Conservation (phyloP, 2,113 vertebrate species). For the Carollia perspicillata region DNA sequence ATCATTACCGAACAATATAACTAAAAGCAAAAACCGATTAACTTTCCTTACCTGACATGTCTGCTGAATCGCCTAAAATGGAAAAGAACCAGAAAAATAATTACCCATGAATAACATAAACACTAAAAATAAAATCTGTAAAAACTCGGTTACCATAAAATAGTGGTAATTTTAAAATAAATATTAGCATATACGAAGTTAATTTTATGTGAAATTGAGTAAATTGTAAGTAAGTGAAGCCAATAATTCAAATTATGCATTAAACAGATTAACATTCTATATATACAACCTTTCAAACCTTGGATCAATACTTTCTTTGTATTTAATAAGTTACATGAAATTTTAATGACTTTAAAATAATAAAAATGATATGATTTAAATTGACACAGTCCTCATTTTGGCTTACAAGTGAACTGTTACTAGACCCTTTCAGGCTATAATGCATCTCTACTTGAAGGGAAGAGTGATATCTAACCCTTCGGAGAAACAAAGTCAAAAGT, state of each 20-base stretch:
- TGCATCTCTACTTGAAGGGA: background rate
- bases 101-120: slow-evolving; percentile 75
- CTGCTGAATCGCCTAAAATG: slow-evolving; percentile 95
- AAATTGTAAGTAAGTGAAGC: background rate
- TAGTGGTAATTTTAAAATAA: slow-evolving; percentile 52
- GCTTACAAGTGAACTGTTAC: background rate
- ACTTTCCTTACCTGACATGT: slow-evolving; percentile 96
- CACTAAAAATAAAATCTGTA: slow-evolving; percentile 70
- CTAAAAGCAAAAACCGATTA: slow-evolving; percentile 74
- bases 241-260: background rate
- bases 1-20: slow-evolving; percentile 60
- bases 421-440: background rate
- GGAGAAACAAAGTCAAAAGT: background rate
- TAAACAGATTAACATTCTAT: background rate
- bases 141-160: slow-evolving; percentile 61
- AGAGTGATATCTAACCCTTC: background rate
- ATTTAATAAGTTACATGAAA: background rate
- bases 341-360: background rate
- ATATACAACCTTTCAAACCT: background rate
- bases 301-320: background rate
- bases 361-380: background rate
- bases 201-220: background rate
- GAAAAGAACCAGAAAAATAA: slow-evolving; percentile 81
- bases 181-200: slow-evolving; percentile 24
- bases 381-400: background rate